phyloP scores from a whole-genome alignment of 2,888 invertebrate species.

The Leucophora obtusa region DNA sequence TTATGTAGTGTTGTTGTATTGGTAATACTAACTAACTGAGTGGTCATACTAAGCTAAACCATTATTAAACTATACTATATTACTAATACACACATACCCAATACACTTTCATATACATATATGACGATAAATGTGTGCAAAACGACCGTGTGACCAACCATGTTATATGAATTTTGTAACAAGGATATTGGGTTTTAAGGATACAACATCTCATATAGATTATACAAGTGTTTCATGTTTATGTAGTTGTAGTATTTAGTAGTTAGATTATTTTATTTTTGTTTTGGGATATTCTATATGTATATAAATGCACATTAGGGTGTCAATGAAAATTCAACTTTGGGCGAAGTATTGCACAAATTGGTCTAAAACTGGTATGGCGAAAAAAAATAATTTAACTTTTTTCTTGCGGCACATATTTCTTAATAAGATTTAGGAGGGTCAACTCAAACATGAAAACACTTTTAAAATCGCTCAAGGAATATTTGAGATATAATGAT shows the following conservation, averaged over 20 bases:
- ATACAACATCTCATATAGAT: constrained; percentile 22
- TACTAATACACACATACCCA: constrained; percentile 24
- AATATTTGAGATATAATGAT: too few species aligned
- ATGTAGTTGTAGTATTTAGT: constrained; percentile 43
- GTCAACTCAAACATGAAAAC: too few species aligned
- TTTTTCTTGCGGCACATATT: too few species aligned
- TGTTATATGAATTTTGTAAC: constrained; percentile 26
- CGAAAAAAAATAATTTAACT: too few species aligned
- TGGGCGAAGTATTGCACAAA: too few species aligned
- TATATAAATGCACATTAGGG: constrained; percentile 7
- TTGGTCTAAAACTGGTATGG: too few species aligned
- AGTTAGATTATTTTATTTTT: constrained; percentile 3
- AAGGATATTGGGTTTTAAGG: constrained; percentile 46
- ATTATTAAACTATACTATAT: constrained; percentile 9
- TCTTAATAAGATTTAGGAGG: too few species aligned
- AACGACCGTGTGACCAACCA: not conserved
- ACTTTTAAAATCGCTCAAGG: too few species aligned
- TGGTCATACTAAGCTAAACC: constrained; percentile 41
- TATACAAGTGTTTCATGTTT: constrained; percentile 49
- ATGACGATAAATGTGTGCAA: not conserved
- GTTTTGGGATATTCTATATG: constrained; percentile 32
- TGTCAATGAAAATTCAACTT: too few species aligned
- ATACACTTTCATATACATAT: not conserved
- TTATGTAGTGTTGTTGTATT: constrained; percentile 31
- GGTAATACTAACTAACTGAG: constrained; percentile 40